Percentiles rank a stretch among this genome's conserved stretches.
Conservation (phyloP, 2,113 vertebrate genomes). For the Cairina moschata region DNA sequence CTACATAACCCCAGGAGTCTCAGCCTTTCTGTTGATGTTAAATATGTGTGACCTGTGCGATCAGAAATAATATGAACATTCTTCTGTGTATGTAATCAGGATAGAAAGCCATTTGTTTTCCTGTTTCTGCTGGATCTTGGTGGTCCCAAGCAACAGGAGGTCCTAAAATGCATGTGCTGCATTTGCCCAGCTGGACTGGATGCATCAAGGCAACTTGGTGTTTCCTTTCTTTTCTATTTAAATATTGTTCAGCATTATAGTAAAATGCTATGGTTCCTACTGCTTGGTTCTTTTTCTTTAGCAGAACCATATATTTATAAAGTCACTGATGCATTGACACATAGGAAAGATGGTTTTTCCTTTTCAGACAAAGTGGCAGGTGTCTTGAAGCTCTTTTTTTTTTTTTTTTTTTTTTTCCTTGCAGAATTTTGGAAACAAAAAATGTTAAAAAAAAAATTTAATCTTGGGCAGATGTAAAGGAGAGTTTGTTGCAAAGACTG, state of each 20-base stretch:
- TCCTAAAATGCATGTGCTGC: rapidly evolving
- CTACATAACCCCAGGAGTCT: neutral
- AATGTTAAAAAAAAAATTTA: neutral
- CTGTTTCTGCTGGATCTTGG: neutral
- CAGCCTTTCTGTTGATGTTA: neutral
- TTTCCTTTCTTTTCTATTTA: neutral
- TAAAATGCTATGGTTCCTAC: neutral
- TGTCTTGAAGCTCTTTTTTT: neutral
- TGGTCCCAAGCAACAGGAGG: neutral
- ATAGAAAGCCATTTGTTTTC: neutral
- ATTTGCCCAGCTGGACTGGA: neutral
- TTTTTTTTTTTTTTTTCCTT: neutral
- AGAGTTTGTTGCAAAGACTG: neutral
- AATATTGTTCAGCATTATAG: neutral
- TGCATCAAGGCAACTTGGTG: neutral
- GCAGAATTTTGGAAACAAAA: neutral
- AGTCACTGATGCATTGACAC: neutral
- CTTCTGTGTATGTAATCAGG: neutral
- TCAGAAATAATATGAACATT: neutral
- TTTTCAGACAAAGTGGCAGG: neutral
- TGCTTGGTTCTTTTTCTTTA: neutral
- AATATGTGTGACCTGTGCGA: neutral
- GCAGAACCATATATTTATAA: neutral
- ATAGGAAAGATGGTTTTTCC: neutral
- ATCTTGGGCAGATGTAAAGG: neutral